Conservation (phyloP, 2,888 invertebrate species). For the Athrips mouffetella region DNA sequence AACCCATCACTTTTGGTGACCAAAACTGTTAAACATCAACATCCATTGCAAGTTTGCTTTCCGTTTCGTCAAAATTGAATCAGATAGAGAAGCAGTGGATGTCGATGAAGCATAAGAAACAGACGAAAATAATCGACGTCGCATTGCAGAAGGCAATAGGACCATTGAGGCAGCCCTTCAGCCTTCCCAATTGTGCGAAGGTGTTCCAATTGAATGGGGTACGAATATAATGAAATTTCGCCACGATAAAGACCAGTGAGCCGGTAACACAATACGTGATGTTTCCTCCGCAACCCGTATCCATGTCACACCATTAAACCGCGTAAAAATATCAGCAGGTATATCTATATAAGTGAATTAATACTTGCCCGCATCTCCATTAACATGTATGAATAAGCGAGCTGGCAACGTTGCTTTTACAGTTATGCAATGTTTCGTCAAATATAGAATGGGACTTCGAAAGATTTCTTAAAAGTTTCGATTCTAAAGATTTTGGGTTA, state of each 20-base stretch:
- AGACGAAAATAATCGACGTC: background rate
- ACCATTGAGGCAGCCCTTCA: constrained; percentile 26
- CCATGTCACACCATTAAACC: constrained; percentile 73
- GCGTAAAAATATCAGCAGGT: constrained; percentile 71
- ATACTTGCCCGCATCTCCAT: constrained; percentile 43
- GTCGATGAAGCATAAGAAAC: too few species aligned
- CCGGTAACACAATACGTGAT: constrained; percentile 74
- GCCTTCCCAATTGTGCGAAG: constrained; percentile 75
- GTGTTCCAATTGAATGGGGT: constrained; percentile 76
- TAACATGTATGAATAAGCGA: background rate
- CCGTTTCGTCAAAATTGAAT: too few species aligned
- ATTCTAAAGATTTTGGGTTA: too few species aligned
- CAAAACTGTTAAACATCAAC: background rate
- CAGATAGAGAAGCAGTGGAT: background rate
- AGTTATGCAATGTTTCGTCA: background rate
- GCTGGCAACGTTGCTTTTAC: background rate
- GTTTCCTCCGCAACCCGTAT: constrained; percentile 74
- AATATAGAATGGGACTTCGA: too few species aligned
- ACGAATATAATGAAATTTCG: constrained; percentile 76
- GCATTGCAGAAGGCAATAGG: background rate
- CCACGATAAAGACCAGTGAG: constrained; percentile 73
- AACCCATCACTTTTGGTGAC: constrained; percentile 15
- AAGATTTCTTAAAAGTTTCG: too few species aligned
- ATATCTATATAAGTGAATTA: constrained; percentile 67
- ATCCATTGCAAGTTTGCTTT: background rate